Evolutionary conservation across 1,140 invertebrate species (phyloP), one percentile per base, ranked within the genome.

Genomic region (Pogonognathellus flavescens): DNA sequence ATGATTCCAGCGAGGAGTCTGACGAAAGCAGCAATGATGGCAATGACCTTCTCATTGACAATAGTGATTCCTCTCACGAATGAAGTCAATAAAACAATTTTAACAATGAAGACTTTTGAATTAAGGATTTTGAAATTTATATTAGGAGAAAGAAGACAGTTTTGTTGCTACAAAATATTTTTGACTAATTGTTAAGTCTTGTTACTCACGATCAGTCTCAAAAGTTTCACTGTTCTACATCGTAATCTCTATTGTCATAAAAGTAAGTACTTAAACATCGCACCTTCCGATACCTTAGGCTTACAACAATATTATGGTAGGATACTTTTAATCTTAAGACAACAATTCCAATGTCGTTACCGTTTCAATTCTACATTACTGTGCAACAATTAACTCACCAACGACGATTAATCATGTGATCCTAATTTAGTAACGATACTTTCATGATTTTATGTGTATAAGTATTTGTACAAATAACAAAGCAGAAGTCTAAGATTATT

Each of bases 61-160:
- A 89, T 86, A 89, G 88, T 87, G 88, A 89, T 80, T 87, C 86
- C 20, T 89, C 88, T 53, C 88, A 89, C 70, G 86, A 86, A 81
- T 89, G 80, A 81, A 76, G 70, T 76, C 25, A 76, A 49, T 14
- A 76, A n/a, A 76, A 41, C n/a, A 14, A 41, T 49, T 76, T 76
- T 76, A 31, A 76, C 49, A 31, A 76, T 76, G 41, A 76, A 76
- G 70, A 76, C 70, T 76, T 76, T 76, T 50, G 70, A 76, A 25
- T 76, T 76, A 76, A 76, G 70, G 25, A 76, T 76, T 76, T 76
- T 76, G 70, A 76, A 25, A 76, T 76, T 76, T 76, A 76, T 76
- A 76, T 76, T 76, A 76, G 70, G n/a, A 50, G 31, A 76, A 76
- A 76, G 53, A 76, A 76, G 41, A 49, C 41, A 76, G n/a, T 76